A percentile compares a stretch with the other conserved stretches of the same genome.
These are phyloP conservation scores for Okamejei kenojei DNA, from an alignment of 2,797 vertebrate genomes.

Conservation along the genomic window DNA sequence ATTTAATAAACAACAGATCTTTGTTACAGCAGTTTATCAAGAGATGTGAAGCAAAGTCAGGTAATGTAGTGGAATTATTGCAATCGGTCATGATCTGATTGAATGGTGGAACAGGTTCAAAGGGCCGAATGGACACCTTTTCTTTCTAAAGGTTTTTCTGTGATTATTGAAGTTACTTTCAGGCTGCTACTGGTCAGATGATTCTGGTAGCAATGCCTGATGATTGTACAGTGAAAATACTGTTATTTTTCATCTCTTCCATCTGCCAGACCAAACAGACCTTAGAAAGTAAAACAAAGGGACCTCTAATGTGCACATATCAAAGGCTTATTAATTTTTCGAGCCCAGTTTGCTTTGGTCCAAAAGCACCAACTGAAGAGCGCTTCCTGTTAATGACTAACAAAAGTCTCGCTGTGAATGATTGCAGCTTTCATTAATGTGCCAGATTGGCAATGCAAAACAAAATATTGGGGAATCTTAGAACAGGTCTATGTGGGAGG, in stretches of 20 bases:
- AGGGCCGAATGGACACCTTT: background rate
- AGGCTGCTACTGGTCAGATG: background rate
- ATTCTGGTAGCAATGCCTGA: background rate
- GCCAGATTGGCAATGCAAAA: background rate
- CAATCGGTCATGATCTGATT: background rate
- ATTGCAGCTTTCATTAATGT: background rate
- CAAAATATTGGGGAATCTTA: background rate
- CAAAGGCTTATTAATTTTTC: conserved; percentile 29
- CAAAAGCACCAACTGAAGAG: background rate
- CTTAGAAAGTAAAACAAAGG: conserved; percentile 9
- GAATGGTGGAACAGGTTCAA: too few species aligned
- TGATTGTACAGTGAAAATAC: conserved; percentile 12
- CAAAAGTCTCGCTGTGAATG: background rate
- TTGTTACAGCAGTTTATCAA: background rate
- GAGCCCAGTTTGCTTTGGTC: background rate
- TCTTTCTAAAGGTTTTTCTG: background rate
- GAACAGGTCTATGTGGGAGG: conserved; percentile 14
- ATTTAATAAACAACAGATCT: background rate
- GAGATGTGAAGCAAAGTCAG: background rate
- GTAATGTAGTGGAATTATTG: background rate
- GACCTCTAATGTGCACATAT: background rate
- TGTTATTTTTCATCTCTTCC: background rate
- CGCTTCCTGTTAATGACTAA: conserved; percentile 18
- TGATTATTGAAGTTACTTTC: background rate
- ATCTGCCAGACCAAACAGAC: conserved; percentile 13